These are phyloP conservation scores for Chaetura pelagica DNA, from an alignment of 2,113 vertebrate genomes.

Conservation along the genomic window DNA sequence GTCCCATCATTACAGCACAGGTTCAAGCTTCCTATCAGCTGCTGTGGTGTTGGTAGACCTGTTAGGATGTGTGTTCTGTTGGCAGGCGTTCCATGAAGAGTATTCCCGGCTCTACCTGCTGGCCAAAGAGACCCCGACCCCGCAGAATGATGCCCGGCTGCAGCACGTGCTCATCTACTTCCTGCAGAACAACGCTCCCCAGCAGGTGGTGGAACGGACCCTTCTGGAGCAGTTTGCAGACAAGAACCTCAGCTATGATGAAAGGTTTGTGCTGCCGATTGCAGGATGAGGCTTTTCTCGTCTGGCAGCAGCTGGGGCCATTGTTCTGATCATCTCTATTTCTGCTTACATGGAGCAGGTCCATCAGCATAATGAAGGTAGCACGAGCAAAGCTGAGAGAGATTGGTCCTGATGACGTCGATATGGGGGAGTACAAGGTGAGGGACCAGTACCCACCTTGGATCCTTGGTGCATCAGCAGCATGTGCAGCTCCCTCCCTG, in stretches of 20 bases:
- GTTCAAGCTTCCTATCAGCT: neutral
- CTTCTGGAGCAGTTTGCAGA: slow-evolving; percentile 95
- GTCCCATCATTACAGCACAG: rapidly evolving
- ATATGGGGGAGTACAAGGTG: slow-evolving; percentile 97
- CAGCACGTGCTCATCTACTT: slow-evolving; percentile 94
- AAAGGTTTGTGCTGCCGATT: slow-evolving; percentile 75
- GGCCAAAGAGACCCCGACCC: slow-evolving; percentile 83
- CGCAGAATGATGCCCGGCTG: slow-evolving; percentile 87
- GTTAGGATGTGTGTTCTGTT: rapidly evolving
- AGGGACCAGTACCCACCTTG: neutral
- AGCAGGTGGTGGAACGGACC: slow-evolving; percentile 90
- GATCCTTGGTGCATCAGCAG: neutral
- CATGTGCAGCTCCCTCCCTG: neutral
- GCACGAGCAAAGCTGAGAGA: slow-evolving; percentile 90
- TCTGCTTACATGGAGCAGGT: slow-evolving; percentile 69
- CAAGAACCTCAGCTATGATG: slow-evolving; percentile 95
- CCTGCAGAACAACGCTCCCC: slow-evolving; percentile 91
- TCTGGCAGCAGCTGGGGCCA: rapidly evolving
- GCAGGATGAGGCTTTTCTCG: rapidly evolving
- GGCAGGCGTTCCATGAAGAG: slow-evolving; percentile 93
- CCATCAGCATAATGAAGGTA: slow-evolving; percentile 96
- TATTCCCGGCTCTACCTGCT: slow-evolving; percentile 90
- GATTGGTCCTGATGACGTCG: slow-evolving; percentile 92
- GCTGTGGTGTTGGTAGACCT: rapidly evolving
- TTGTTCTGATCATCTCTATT: neutral